Evolutionary conservation across 2,113 vertebrate genomes (phyloP), one percentile per base, ranked within the genome.

Genomic region (Anas platyrhynchos): DNA sequence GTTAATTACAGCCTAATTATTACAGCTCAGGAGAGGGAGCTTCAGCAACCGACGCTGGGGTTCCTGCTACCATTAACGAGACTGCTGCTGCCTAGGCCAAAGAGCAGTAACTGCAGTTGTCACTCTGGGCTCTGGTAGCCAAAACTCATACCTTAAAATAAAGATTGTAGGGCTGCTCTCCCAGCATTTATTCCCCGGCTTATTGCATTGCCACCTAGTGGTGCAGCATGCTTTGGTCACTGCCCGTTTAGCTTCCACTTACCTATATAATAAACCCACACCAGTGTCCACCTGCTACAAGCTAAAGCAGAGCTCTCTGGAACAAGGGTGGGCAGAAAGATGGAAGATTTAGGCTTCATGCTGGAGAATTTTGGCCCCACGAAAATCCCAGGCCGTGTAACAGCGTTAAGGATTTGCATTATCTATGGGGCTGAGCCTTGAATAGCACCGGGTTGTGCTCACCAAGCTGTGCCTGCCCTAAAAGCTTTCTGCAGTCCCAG

Each of bases 201-300:
- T 31, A 38, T 10, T 5, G 10, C 56, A 68, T 76, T 96, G 92
- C 91, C 96, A 89, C 54, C 94, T 91, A 89, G 96, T 13, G 96
- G 90, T 27, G n/a, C 17, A 5, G 38, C 11, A 7, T 6, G 8
- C 34, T 54, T 34, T 6, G 21, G 44, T 16, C 73, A 55, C 12
- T 7, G 34, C 44, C 16, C 69, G 4, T 2, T 8, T 1, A 15
- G 12, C 48, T 50, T 41, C 18, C 73, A 61, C 0, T 0, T 41
- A 16, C 5, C 5, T 8, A 4, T 13, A 56, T 3, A 79, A 61
- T 3, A 79, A 63, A 56, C 0, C 10, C 50, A 79, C 71, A 17
- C 23, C 38, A 46, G 46, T 11, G 20, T 16, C 50, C 75, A 56
- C 5, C 25, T 27, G 43, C 75, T 34, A 1, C 17, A 23, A 7